phyloP scores from a whole-genome alignment of 64 coral and sea anemone species.

The Dendronephthya gigantea region DNA sequence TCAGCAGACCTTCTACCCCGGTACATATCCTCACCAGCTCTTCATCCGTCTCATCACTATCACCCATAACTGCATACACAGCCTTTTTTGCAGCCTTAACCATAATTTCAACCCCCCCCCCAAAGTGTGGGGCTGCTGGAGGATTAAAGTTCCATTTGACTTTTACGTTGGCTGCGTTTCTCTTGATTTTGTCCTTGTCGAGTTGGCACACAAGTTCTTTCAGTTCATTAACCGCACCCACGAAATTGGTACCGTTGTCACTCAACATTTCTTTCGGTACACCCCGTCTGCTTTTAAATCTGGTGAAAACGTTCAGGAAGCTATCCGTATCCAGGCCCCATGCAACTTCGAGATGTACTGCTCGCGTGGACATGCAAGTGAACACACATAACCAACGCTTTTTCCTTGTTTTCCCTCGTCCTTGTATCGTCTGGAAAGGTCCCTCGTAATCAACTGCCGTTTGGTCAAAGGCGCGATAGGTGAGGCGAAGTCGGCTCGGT shows the following conservation, averaged over 20 bases:
- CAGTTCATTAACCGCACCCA: background rate
- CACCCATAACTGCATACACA: background rate
- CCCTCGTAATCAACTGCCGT: no score
- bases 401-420: no score
- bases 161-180: background rate
- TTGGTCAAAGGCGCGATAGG: background rate
- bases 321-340: background rate
- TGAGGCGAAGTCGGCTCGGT: background rate
- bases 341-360: no score
- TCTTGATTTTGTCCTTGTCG: background rate
- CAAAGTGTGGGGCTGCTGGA: background rate
- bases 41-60: background rate
- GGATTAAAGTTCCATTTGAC: background rate
- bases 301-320: background rate
- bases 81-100: background rate
- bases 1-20: conserved; percentile 37
- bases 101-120: background rate
- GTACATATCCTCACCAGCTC: background rate
- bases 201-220: background rate
- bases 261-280: background rate
- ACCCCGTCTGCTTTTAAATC: background rate
- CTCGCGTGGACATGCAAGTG: no score
- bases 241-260: background rate
- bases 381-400: no score
- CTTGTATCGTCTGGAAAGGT: no score